phyloP scores from a whole-genome alignment of 1,140 invertebrate genomes.

The Pollicipes pollicipes region DNA sequence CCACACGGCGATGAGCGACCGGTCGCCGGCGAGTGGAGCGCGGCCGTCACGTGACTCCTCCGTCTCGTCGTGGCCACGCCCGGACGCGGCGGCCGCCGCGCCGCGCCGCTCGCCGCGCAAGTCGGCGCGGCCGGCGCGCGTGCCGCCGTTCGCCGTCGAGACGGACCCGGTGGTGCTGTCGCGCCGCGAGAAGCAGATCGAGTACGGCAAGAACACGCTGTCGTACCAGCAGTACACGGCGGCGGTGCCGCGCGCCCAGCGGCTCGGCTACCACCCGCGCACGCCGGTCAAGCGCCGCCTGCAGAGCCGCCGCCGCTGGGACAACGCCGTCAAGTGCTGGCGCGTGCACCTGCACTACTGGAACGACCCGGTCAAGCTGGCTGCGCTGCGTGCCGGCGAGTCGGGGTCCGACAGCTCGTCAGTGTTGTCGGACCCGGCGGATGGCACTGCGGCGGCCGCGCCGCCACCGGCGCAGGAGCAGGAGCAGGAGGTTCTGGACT shows the following conservation, averaged over 20 bases:
- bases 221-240: constrained; percentile 64
- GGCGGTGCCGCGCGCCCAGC: constrained; percentile 34
- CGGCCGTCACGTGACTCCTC: not conserved
- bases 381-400: not conserved
- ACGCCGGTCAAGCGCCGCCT: constrained; percentile 72
- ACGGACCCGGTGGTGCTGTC: constrained; percentile 48
- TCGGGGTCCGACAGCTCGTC: not conserved
- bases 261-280: constrained; percentile 42
- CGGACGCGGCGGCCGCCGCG: not conserved
- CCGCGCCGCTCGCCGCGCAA: not conserved
- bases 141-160: constrained; percentile 32
- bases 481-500: not conserved
- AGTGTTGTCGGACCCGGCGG: not conserved
- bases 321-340: constrained; percentile 71
- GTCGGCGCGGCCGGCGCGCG: not conserved
- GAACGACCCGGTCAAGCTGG: constrained; percentile 38
- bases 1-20: too few relatives aligned
- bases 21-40: too few relatives aligned
- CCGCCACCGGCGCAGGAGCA: not conserved
- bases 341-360: constrained; percentile 62
- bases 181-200: constrained; percentile 78
- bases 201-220: constrained; percentile 83
- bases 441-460: not conserved
- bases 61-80: not conserved
- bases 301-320: constrained; percentile 77